Conservation (phyloP, 2,797 vertebrate species). For the Hozukius guyotensis region DNA sequence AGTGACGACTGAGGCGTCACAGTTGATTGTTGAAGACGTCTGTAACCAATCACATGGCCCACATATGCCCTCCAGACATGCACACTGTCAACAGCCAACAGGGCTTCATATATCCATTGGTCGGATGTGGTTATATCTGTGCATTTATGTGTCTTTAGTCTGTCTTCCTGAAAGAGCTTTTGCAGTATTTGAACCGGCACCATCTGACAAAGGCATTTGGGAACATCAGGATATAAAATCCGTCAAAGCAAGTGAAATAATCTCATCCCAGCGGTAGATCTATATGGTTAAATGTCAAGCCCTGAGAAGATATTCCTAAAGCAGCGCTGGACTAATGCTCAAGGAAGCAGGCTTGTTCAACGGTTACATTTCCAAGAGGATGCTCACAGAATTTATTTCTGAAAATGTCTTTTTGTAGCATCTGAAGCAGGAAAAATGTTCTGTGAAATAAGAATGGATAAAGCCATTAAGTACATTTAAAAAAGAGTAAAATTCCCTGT, state of each 20-base stretch:
- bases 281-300: conserved; percentile 8
- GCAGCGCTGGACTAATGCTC: not conserved
- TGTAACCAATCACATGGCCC: not conserved
- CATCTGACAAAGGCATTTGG: conserved; percentile 4
- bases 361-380: not conserved
- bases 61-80: not conserved
- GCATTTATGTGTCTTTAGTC: not conserved
- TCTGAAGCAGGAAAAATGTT: not conserved
- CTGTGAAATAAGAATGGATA: not conserved
- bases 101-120: not conserved
- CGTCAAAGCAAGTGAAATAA: conserved; percentile 4
- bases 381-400: not conserved
- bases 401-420: not conserved
- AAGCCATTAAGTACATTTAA: not conserved
- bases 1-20: conserved; percentile 9
- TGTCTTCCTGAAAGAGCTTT: not conserved
- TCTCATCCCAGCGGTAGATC: not conserved
- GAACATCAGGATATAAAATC: not conserved
- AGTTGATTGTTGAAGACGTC: not conserved
- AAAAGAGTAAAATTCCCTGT: not conserved
- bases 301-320: not conserved
- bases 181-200: not conserved
- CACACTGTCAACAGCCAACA: conserved; percentile 1
- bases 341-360: not conserved
- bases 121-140: not conserved